phyloP scores from a whole-genome alignment of 2,113 vertebrate species.

The Eidolon helvum region DNA sequence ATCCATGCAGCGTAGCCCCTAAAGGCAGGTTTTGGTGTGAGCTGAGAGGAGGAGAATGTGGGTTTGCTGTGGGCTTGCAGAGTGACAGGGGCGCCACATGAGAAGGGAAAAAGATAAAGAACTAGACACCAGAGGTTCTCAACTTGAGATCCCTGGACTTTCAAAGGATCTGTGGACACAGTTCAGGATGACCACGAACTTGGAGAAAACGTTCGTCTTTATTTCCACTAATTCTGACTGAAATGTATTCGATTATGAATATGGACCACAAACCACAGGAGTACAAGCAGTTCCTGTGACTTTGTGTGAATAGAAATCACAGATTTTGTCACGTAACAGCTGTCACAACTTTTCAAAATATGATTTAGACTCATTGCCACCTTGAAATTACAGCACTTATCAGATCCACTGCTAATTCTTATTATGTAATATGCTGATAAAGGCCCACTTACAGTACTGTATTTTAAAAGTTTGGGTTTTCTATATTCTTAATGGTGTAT shows the following conservation, averaged over 20 bases:
- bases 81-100: rapidly evolving
- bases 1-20: background rate
- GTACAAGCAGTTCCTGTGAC: background rate
- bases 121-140: background rate
- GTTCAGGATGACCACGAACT: background rate
- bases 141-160: background rate
- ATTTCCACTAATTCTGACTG: background rate
- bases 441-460: background rate
- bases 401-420: background rate
- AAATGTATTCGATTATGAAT: background rate
- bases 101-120: background rate
- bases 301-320: background rate
- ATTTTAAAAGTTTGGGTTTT: background rate
- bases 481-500: background rate
- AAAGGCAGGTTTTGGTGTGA: background rate
- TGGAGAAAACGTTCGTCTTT: background rate
- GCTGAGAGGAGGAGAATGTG: background rate
- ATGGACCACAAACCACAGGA: background rate
- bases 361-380: background rate
- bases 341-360: background rate
- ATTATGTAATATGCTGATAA: background rate
- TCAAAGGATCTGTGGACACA: background rate
- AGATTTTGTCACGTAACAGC: background rate
- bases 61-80: background rate
- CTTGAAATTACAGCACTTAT: background rate